Conservation (phyloP, 2,797 vertebrate species). For the Periophthalmus magnuspinnatus region DNA sequence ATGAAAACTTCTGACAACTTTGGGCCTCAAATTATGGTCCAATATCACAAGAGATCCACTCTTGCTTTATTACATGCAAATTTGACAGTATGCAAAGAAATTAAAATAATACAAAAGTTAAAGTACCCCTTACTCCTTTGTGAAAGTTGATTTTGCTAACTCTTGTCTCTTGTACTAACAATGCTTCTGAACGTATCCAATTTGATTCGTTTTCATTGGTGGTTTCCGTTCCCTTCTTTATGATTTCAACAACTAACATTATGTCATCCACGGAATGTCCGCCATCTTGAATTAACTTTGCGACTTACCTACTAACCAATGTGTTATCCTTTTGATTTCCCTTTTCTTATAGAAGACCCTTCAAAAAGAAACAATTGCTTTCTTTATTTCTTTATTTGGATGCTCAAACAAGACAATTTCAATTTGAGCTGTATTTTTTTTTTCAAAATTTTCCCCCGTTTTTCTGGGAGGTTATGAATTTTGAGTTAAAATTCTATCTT, state of each 20-base stretch:
- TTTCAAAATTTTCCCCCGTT: slow-evolving; percentile 42
- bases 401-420: slow-evolving; percentile 41
- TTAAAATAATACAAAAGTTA: not conserved
- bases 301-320: slow-evolving; percentile 83
- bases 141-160: slow-evolving; percentile 78
- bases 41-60: not conserved
- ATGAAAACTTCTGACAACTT: slow-evolving; percentile 10
- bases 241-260: slow-evolving; percentile 86
- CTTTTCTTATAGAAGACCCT: slow-evolving; percentile 54
- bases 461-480: slow-evolving; percentile 70
- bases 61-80: not conserved
- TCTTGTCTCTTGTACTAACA: slow-evolving; percentile 85
- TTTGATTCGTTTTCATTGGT: slow-evolving; percentile 71
- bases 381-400: slow-evolving; percentile 79
- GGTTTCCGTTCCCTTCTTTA: slow-evolving; percentile 62
- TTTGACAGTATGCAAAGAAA: slow-evolving; percentile 40
- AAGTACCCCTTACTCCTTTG: slow-evolving; percentile 51
- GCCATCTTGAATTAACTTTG: slow-evolving; percentile 83
- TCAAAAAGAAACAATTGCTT: slow-evolving; percentile 61
- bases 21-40: slow-evolving; percentile 4
- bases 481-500: slow-evolving; percentile 86
- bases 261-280: slow-evolving; percentile 89
- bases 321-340: slow-evolving; percentile 69
- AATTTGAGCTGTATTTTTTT: slow-evolving; percentile 46
- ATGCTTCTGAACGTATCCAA: slow-evolving; percentile 75